phyloP scores from a whole-genome alignment of 2,113 vertebrate species.

The Zosterops japonicus region DNA sequence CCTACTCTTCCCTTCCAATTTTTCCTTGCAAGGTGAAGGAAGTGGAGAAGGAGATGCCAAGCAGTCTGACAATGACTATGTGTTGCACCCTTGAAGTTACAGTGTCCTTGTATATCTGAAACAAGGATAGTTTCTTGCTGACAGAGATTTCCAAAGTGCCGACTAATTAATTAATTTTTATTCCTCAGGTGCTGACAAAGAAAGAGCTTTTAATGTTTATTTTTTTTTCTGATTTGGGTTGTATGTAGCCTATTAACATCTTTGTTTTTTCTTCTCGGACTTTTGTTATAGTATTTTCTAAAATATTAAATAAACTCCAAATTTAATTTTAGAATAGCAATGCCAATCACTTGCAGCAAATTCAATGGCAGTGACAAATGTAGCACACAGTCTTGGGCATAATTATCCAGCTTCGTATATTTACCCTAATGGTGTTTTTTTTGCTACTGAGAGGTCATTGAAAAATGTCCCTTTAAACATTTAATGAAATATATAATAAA shows the following conservation, averaged over 20 bases:
- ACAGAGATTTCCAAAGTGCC: neutral
- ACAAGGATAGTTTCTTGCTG: neutral
- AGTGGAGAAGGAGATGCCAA: neutral
- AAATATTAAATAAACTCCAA: neutral
- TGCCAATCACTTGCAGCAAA: neutral
- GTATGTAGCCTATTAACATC: neutral
- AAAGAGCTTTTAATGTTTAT: accelerated
- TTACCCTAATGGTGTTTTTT: neutral
- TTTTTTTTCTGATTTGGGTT: neutral
- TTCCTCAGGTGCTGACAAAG: neutral
- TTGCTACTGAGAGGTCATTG: neutral
- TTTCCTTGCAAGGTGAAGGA: neutral
- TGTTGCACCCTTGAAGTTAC: neutral
- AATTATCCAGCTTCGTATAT: neutral
- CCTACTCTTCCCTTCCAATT: neutral
- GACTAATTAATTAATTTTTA: neutral
- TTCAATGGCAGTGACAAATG: neutral
- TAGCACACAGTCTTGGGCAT: neutral
- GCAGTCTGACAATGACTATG: neutral
- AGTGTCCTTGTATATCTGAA: neutral
- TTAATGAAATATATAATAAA: neutral
- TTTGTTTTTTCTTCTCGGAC: neutral
- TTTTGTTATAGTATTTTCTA: neutral
- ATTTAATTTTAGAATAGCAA: neutral
- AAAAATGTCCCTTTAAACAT: neutral